A percentile compares a stretch with the other conserved stretches of the same genome.
Evolutionary conservation across 2,797 vertebrate genomes (phyloP).

Genomic region (Chrosomus eos): DNA sequence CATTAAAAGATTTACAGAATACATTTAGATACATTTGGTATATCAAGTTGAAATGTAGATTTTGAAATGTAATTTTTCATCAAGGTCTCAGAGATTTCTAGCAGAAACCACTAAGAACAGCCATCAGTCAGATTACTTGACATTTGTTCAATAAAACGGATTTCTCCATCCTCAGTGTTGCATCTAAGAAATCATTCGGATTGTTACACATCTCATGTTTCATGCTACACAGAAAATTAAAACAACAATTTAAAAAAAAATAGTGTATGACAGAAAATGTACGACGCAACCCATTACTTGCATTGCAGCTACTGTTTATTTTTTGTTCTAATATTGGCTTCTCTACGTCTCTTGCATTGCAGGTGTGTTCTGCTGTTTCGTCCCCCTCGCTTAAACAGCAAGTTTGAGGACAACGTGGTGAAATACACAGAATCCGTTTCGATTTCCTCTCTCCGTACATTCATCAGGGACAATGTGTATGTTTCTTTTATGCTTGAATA

Average conservation of each 20-base stretch:
- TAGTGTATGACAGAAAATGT: background rate
- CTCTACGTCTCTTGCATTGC: background rate
- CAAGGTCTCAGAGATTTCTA: background rate
- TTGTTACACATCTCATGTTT: background rate
- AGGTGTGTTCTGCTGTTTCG: constrained; percentile 67
- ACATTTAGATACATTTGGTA: background rate
- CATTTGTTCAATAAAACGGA: background rate
- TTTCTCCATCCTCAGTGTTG: background rate
- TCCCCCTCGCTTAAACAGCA: constrained; percentile 63
- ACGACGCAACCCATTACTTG: background rate
- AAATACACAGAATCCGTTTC: constrained; percentile 54
- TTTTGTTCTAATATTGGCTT: background rate
- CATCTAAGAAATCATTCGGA: background rate
- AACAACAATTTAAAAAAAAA: background rate
- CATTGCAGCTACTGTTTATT: background rate
- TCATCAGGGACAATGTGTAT: constrained; percentile 65
- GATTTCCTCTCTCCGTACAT: constrained; percentile 54
- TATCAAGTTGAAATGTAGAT: background rate
- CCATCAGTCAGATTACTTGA: background rate
- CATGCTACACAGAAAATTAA: background rate
- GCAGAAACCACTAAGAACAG: background rate
- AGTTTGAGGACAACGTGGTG: constrained; percentile 65
- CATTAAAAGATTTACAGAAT: no score
- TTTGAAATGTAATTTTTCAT: background rate
- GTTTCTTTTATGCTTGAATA: constrained; percentile 8